Evolutionary conservation across 2,113 vertebrate species (phyloP).

Genomic region (Elephantulus edwardii): DNA sequence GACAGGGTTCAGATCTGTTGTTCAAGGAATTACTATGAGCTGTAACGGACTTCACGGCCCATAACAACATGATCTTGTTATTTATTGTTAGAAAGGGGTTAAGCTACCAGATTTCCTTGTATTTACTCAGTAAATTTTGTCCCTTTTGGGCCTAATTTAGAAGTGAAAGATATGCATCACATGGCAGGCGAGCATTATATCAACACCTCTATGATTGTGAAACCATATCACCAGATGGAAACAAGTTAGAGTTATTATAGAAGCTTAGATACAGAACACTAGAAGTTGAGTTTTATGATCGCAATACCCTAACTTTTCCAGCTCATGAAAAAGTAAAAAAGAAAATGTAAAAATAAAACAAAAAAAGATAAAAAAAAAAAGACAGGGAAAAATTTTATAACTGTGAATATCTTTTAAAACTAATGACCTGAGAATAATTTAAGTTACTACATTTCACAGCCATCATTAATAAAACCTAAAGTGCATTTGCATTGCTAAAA

Average conservation of each 20-base stretch:
- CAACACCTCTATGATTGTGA: neutral
- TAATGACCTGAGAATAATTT: neutral
- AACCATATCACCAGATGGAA: neutral
- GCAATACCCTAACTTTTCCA: neutral
- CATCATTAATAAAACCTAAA: neutral
- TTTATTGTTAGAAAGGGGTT: neutral
- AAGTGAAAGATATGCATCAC: neutral
- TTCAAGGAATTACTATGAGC: no score
- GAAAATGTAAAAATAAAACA: neutral
- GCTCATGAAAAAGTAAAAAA: neutral
- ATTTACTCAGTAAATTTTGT: neutral
- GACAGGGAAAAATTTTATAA: neutral
- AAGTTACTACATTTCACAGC: neutral
- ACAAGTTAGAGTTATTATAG: neutral
- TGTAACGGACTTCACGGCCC: no score
- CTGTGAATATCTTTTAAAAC: neutral
- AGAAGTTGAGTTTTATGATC: neutral
- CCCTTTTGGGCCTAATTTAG: neutral
- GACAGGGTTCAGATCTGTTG: no score
- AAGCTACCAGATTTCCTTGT: neutral
- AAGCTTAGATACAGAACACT: neutral
- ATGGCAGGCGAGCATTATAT: neutral
- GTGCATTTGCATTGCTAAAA: neutral
- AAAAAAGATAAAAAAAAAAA: no score
- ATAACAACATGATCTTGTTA: no score